phyloP scores from a whole-genome alignment of 2,113 vertebrate genomes.

The Rhineura floridana region DNA sequence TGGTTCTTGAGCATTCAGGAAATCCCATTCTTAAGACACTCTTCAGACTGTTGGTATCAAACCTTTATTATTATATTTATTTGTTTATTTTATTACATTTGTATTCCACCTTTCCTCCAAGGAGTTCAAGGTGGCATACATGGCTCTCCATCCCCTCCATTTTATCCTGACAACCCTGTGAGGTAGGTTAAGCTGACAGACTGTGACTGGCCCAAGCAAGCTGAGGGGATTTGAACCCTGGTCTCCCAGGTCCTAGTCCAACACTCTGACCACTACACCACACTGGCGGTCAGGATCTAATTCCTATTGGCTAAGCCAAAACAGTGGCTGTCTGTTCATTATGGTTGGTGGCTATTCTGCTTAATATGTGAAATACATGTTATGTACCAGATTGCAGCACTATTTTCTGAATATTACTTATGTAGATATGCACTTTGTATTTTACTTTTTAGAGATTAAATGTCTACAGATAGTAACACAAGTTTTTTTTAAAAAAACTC shows the following conservation, averaged over 20 bases:
- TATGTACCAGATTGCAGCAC: neutral
- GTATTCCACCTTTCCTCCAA: too few species aligned
- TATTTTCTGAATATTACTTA: neutral
- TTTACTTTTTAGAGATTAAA: neutral
- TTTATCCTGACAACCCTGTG: too few species aligned
- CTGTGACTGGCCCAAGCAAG: too few species aligned
- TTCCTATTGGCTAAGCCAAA: neutral
- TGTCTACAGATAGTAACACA: neutral
- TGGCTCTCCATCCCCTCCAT: too few species aligned
- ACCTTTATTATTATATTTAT: too few species aligned
- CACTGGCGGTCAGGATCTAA: too few species aligned
- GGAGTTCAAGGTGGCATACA: too few species aligned
- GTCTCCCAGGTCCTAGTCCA: too few species aligned
- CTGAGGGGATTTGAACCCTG: too few species aligned
- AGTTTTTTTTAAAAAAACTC: neutral
- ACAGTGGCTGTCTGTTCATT: neutral
- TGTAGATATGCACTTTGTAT: neutral
- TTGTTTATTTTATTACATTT: too few species aligned
- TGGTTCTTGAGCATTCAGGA: neutral
- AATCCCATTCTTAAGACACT: neutral
- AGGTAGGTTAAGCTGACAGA: too few species aligned
- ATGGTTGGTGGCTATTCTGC: neutral
- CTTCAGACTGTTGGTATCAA: neutral
- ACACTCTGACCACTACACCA: too few species aligned
- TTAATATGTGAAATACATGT: neutral